Conservation (phyloP, 2,797 vertebrate genomes). For the Hippopotamyrus pictus region DNA sequence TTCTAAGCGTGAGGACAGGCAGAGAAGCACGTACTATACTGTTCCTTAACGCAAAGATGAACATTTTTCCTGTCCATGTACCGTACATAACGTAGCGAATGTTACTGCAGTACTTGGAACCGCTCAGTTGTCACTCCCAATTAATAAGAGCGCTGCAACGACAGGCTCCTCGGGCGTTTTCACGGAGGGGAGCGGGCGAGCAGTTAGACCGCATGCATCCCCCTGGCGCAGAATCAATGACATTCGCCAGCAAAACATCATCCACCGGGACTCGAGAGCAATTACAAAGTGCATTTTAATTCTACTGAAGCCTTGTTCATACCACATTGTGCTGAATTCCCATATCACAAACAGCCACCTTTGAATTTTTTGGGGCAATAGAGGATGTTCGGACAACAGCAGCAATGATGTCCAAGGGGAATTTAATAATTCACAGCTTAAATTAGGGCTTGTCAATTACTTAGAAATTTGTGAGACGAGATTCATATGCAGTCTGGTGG, state of each 20-base stretch:
- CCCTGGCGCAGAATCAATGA: neutral
- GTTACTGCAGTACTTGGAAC: neutral
- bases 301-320: neutral
- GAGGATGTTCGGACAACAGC: neutral
- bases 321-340: neutral
- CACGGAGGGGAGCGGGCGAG: neutral
- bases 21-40: neutral
- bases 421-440: neutral
- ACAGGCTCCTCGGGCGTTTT: constrained; percentile 8
- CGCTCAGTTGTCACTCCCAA: constrained; percentile 8
- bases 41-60: neutral
- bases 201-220: neutral
- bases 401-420: neutral
- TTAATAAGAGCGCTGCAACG: neutral
- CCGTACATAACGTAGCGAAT: neutral
- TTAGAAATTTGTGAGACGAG: neutral
- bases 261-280: neutral
- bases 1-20: neutral
- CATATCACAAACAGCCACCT: neutral
- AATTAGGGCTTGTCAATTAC: neutral
- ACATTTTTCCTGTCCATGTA: neutral
- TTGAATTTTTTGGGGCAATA: neutral
- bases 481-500: neutral
- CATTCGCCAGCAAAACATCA: neutral
- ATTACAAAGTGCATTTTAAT: constrained; percentile 11